A percentile compares a stretch with the other conserved stretches of the same genome.
Conservation (phyloP, 2,113 vertebrate genomes). For the Andinoacara biseriatus region DNA sequence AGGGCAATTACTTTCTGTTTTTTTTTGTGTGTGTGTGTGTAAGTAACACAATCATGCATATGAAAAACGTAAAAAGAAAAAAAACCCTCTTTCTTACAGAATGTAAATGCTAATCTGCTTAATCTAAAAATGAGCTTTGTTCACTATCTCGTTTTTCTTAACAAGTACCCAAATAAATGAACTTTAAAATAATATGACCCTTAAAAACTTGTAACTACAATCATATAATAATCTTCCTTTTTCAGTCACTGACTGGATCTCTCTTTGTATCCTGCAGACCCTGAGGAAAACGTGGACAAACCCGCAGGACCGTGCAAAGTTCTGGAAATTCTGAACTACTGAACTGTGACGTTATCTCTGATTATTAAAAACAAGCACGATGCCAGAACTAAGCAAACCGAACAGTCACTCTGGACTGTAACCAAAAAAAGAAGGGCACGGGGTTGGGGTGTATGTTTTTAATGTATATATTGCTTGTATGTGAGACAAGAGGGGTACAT, state of each 20-base stretch:
- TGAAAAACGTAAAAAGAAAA: not conserved
- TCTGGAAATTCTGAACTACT: conserved; percentile 81
- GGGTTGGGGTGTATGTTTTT: conserved; percentile 35
- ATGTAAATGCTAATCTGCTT: not conserved
- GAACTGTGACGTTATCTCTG: conserved; percentile 71
- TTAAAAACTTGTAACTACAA: not conserved
- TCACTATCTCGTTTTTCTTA: not conserved
- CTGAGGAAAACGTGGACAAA: conserved; percentile 66
- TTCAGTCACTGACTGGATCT: conserved; percentile 4
- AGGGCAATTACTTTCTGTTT: conserved; percentile 10
- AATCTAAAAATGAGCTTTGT: conserved; percentile 26
- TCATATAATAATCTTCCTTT: not conserved
- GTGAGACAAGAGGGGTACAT: conserved; percentile 55
- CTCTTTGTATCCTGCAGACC: conserved; percentile 61
- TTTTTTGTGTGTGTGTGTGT: not conserved
- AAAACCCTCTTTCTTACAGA: not conserved
- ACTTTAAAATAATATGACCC: not conserved
- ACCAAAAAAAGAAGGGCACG: conserved; percentile 22
- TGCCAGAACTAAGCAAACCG: conserved; percentile 62
- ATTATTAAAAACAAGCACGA: conserved; percentile 63
- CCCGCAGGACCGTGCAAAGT: conserved; percentile 66
- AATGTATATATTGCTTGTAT: conserved; percentile 59
- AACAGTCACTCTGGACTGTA: conserved; percentile 69
- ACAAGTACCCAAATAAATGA: not conserved
- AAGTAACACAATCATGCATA: conserved; percentile 14